Percentiles rank a stretch among this genome's conserved stretches.
phyloP scores from a whole-genome alignment of 1,140 invertebrate genomes.

The Orius insidiosus region DNA sequence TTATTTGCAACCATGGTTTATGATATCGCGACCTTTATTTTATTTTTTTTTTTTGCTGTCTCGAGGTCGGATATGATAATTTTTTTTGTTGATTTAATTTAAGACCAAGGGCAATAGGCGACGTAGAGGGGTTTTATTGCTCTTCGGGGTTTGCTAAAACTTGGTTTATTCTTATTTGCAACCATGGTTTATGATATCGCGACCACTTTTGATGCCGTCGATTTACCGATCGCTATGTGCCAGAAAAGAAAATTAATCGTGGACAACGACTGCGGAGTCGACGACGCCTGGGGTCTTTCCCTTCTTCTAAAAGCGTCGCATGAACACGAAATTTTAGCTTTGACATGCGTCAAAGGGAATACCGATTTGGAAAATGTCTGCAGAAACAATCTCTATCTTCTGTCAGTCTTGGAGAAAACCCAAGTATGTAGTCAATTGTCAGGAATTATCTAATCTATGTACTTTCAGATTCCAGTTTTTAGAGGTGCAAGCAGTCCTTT shows the following conservation, averaged over 20 bases:
- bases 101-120: no score
- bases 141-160: no score
- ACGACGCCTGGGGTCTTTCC: slow-evolving; percentile 44
- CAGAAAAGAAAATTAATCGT: slow-evolving; percentile 29
- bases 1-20: no score
- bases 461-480: slow-evolving; percentile 53
- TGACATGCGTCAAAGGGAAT: slow-evolving; percentile 46
- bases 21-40: no score
- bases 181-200: no score
- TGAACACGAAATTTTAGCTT: slow-evolving; percentile 31
- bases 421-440: slow-evolving; percentile 9
- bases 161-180: no score
- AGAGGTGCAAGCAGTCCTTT: slow-evolving; percentile 35
- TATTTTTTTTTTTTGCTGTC: no score
- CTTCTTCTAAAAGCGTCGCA: slow-evolving; percentile 33
- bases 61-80: no score
- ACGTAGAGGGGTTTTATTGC: neutral
- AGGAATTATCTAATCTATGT: no score
- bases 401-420: neutral
- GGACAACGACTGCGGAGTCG: slow-evolving; percentile 43
- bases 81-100: no score
- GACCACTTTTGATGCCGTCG: no score
- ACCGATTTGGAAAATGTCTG: slow-evolving; percentile 37
- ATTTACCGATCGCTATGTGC: no score
- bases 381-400: slow-evolving; percentile 8